Evolutionary conservation across 2,113 vertebrate genomes (phyloP).

Genomic region (Excalfactoria chinensis): DNA sequence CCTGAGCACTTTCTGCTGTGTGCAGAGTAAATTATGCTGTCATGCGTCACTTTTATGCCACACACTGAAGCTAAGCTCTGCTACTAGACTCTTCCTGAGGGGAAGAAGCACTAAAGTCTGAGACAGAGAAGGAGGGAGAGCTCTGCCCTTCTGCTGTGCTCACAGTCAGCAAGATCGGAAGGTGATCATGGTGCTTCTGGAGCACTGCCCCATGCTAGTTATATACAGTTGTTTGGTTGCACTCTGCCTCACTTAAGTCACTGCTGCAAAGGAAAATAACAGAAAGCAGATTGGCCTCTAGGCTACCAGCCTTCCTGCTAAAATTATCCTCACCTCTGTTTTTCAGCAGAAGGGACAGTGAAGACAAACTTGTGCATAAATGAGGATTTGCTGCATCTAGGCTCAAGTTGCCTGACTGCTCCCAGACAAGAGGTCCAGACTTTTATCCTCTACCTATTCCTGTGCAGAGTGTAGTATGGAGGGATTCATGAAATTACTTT

Average conservation of each 20-base stretch:
- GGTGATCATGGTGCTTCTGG: accelerated
- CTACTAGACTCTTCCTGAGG: not conserved
- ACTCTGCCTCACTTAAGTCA: not conserved
- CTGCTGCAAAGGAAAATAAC: not conserved
- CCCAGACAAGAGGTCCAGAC: accelerated
- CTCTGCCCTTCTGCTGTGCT: not conserved
- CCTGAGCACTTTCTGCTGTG: not conserved
- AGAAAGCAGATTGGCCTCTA: not conserved
- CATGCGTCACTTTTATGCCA: accelerated
- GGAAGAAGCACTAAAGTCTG: not conserved
- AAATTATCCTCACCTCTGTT: not conserved
- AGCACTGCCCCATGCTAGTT: accelerated
- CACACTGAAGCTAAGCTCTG: accelerated
- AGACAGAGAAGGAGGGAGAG: not conserved
- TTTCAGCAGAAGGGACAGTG: not conserved
- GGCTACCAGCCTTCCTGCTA: not conserved
- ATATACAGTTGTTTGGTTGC: not conserved
- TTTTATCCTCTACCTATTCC: not conserved
- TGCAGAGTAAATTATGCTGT: not conserved
- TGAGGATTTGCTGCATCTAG: not conserved
- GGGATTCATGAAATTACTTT: not conserved
- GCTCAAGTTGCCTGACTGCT: not conserved
- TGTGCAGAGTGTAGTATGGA: not conserved
- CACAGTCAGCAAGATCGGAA: not conserved
- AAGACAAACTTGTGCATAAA: not conserved